phyloP scores from a whole-genome alignment of 37 sponge, comb jelly and placozoan genomes.

The Haliclona indistincta region DNA sequence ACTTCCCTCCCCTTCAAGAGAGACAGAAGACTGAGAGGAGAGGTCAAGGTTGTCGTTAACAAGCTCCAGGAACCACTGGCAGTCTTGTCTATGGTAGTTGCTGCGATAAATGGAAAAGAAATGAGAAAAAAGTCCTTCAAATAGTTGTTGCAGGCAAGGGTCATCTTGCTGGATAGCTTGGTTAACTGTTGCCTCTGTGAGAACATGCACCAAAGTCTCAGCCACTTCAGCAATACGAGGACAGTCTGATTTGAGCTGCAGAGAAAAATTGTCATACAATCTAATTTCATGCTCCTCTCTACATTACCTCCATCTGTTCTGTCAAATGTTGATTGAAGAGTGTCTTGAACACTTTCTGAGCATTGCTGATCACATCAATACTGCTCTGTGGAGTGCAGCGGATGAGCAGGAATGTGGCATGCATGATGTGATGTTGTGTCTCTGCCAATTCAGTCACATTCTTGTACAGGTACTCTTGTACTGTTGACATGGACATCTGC shows the following conservation, averaged over 20 bases:
- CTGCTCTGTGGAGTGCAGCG: slow-evolving; percentile 1
- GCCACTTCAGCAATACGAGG: slow-evolving; percentile 32
- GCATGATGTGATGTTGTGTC: slow-evolving; percentile 55
- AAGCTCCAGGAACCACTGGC: slow-evolving; percentile 47
- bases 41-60: slow-evolving; percentile 23
- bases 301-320: slow-evolving; percentile 26
- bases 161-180: not conserved
- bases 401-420: slow-evolving; percentile 38
- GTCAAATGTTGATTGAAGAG: slow-evolving; percentile 44
- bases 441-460: not conserved
- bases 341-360: slow-evolving; percentile 35
- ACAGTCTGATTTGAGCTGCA: not conserved
- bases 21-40: not conserved
- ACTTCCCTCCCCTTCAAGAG: too few relatives aligned
- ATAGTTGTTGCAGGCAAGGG: not conserved
- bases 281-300: too few relatives aligned
- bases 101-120: slow-evolving; percentile 53
- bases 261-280: not conserved
- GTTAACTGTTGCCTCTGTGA: not conserved
- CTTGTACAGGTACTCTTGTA: not conserved
- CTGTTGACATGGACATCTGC: slow-evolving; percentile 2
- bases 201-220: not conserved
- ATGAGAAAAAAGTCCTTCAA: slow-evolving; percentile 48
- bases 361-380: slow-evolving; percentile 8
- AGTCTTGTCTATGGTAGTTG: slow-evolving; percentile 24